Conservation (phyloP, 2,797 vertebrate species). For the Heliangelus exortis region DNA sequence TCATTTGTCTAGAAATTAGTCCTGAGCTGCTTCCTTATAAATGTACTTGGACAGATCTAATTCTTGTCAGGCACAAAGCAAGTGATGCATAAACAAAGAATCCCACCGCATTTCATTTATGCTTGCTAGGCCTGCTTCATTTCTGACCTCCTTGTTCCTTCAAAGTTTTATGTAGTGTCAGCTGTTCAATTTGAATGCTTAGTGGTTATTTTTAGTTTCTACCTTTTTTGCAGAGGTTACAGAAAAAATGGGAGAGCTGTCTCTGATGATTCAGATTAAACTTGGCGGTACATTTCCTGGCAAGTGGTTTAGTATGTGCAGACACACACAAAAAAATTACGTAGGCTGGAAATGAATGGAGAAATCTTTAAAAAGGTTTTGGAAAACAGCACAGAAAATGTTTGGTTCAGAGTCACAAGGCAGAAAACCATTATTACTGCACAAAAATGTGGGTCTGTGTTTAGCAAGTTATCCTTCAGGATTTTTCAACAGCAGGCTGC, state of each 20-base stretch:
- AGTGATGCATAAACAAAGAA: conserved; percentile 15
- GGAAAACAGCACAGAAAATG: neutral
- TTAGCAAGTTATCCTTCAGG: neutral
- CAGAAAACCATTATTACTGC: neutral
- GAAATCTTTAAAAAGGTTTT: neutral
- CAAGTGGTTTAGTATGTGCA: neutral
- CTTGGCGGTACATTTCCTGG: neutral
- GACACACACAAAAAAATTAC: neutral
- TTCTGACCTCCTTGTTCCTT: neutral
- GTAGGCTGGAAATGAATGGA: neutral
- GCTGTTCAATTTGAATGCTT: neutral
- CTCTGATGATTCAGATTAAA: neutral
- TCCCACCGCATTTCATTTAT: neutral
- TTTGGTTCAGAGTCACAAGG: neutral
- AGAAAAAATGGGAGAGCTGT: neutral
- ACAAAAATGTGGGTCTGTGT: neutral
- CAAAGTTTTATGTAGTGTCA: neutral
- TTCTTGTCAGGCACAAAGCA: neutral
- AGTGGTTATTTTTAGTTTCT: neutral
- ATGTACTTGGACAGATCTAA: conserved; percentile 10
- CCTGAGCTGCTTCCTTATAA: neutral
- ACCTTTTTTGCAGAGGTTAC: neutral
- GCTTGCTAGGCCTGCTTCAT: neutral
- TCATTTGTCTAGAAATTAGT: conserved; percentile 39
- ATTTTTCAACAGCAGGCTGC: neutral